Evolutionary conservation across 2,797 vertebrate genomes (phyloP).

Genomic region (Coluber constrictor): DNA sequence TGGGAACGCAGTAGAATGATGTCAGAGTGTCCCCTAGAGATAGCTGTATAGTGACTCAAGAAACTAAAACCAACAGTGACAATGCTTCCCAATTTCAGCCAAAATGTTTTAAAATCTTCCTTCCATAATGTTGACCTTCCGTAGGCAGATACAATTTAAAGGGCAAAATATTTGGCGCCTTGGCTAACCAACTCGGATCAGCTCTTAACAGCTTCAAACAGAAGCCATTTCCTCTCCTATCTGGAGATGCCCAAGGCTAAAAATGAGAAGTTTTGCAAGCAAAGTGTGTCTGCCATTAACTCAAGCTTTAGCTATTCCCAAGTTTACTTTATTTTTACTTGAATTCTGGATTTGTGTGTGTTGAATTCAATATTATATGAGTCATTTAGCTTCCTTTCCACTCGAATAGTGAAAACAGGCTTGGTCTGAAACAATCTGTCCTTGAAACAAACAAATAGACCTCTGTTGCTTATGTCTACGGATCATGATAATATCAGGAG

Average conservation of each 20-base stretch:
- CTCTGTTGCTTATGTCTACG: constrained; percentile 7
- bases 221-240: background rate
- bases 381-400: background rate
- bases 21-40: background rate
- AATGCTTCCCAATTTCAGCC: background rate
- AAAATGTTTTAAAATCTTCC: background rate
- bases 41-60: background rate
- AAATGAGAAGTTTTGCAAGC: background rate
- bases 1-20: background rate
- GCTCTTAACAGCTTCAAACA: background rate
- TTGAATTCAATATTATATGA: background rate
- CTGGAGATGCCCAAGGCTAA: background rate
- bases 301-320: background rate
- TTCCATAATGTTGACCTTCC: no score
- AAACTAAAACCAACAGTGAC: background rate
- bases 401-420: background rate
- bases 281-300: background rate
- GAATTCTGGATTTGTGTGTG: background rate
- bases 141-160: background rate
- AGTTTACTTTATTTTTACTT: background rate
- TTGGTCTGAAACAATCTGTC: constrained; percentile 9
- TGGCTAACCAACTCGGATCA: background rate
- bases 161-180: background rate
- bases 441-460: background rate
- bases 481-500: background rate